These are phyloP conservation scores for Acanthisitta chloris DNA, from an alignment of 2,113 vertebrate species.

Conservation along the genomic window DNA sequence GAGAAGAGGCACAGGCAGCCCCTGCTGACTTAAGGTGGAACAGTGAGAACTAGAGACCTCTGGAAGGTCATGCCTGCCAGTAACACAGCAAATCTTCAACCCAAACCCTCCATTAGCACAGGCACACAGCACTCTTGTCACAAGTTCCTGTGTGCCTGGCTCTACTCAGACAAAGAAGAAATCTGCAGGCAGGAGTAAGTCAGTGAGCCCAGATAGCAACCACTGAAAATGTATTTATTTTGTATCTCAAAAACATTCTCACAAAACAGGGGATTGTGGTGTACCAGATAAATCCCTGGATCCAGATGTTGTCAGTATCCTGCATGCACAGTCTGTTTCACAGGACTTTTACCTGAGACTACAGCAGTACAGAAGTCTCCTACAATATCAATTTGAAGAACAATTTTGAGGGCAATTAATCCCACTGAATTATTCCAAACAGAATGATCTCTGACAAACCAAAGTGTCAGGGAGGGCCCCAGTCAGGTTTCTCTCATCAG, in stretches of 20 bases:
- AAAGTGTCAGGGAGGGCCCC: background rate
- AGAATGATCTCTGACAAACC: background rate
- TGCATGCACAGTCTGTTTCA: background rate
- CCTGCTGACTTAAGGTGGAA: constrained; percentile 21
- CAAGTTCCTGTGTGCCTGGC: background rate
- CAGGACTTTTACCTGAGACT: background rate
- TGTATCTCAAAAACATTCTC: background rate
- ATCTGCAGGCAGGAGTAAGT: background rate
- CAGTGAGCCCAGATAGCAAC: background rate
- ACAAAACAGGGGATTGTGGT: background rate
- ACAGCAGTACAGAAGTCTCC: background rate
- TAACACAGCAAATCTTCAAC: background rate
- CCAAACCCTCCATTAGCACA: background rate
- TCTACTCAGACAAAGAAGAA: background rate
- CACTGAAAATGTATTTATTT: background rate
- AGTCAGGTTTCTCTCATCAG: background rate
- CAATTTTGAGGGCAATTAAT: background rate
- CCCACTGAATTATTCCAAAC: background rate
- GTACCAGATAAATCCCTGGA: background rate
- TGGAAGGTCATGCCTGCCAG: background rate
- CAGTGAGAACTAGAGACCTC: background rate
- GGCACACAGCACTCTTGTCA: background rate
- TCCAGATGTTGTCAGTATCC: background rate
- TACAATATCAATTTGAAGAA: background rate
- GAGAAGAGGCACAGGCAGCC: background rate